These are phyloP conservation scores for Macropodus opercularis DNA, from an alignment of 2,797 vertebrate genomes.

Conservation along the genomic window DNA sequence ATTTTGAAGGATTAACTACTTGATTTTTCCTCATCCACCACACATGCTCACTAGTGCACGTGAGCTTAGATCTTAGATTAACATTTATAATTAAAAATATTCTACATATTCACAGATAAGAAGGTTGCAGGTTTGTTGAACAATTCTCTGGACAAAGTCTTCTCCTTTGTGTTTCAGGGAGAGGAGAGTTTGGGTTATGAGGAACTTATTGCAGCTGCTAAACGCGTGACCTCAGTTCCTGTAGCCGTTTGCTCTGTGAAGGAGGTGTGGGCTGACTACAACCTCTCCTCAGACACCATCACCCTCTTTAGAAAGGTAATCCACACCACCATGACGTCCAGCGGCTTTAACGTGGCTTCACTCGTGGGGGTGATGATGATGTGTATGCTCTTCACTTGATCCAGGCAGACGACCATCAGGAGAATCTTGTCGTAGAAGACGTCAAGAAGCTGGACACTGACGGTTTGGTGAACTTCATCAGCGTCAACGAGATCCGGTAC, in stretches of 20 bases:
- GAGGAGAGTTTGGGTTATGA: constrained; percentile 76
- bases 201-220: constrained; percentile 73
- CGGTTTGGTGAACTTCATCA: constrained; percentile 86
- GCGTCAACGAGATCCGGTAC: constrained; percentile 83
- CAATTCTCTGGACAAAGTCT: no score
- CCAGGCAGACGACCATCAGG: constrained; percentile 86
- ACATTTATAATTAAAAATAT: no score
- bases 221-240: constrained; percentile 75
- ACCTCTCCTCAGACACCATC: constrained; percentile 78
- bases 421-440: constrained; percentile 78
- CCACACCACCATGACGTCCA: background rate
- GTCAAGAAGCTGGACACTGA: constrained; percentile 75
- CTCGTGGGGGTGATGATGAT: no score
- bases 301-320: constrained; percentile 88
- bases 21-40: no score
- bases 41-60: no score
- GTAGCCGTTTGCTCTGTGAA: constrained; percentile 83
- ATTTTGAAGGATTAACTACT: no score
- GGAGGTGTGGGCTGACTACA: constrained; percentile 83
- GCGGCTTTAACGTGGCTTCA: no score
- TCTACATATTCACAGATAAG: no score
- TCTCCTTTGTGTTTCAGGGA: constrained; percentile 73
- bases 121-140: no score
- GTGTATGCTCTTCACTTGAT: constrained; percentile 20
- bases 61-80: no score